Evolutionary conservation across 2,888 invertebrate genomes (phyloP), one percentile per base, ranked within the genome.

Genomic region (Callimorpha dominula): DNA sequence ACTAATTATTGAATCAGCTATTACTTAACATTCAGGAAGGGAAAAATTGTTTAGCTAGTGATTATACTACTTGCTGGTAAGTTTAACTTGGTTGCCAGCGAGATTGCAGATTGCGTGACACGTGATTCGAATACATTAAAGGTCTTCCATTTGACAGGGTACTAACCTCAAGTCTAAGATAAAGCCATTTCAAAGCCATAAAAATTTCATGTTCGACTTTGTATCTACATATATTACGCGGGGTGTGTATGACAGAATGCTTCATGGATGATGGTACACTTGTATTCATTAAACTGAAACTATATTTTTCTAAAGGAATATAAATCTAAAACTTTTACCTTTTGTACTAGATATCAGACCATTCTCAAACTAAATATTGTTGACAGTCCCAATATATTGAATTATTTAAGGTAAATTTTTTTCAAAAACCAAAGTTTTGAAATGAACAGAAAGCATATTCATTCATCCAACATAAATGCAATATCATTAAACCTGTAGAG

Each of bases 61-160:
- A 71, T 81, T 74, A 66, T 63, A 62, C n/a, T 68, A 42, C 67
- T 64, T n/a, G 64, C 50, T 68, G 5, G 17, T 40, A 70, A 71
- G 68, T 76, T 65, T 11, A 70, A 78, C 65, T 74, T 71, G 46
- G 20, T 49, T 65, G 20, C 31, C 20, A 20, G 50, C 67, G 64
- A 14, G 70, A 75, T 74, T 65, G 64, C 49, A 72, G 66, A 71
- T 70, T 70, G 65, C 49, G 12, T 62, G 50, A 80, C 78, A 76
- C 87, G 87, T 90, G 89, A 85, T 83, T 68, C 75, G 88, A 89
- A 89, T 89, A 87, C 72, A 85, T 88, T 86, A 86, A 78, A 76
- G 78, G 74, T 81, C 73, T 79, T 72, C 64, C 49, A 65, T 65
- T 50, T 68, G 17, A 70, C 14, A 64, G 52, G 54, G 57, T 70